Base-by-base conservation (phyloP, 2,797 vertebrate genomes). In the Phataginus tetradactyla region DNA sequence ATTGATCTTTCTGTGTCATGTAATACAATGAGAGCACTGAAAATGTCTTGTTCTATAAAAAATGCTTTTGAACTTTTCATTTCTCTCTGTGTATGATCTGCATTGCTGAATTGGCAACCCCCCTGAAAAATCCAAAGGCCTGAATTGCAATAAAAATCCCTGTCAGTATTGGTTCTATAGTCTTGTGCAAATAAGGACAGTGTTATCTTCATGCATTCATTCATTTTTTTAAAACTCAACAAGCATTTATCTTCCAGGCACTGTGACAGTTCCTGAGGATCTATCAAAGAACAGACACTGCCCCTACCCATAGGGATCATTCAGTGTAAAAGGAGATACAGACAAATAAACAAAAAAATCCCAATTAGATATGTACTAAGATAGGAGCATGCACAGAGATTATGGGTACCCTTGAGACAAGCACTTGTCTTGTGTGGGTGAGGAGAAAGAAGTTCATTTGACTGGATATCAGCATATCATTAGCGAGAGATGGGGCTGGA, bases 21-120 rank as follows among this genome's bases (percentile, higher is more conserved):
- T 12, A 77, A 83, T 34, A 79, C 86, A 94, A 94, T 27, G 78
- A 92, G 57, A 78, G 4, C 25, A 51, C 71, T 81, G 51, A 88
- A 77, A 83, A 71, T 93, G 66, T 75, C 68, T 86, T 78, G 42
- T 61, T 89, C 72, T 83, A 74, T 77, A 83, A 93, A 45, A 95
- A 89, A 91, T 57, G 45, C 34, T 91, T 96, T 39, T 39, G 29
- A 96, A 75, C 57, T 86, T 83, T 42, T 32, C 59, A 78, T 75
- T 95, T 90, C 42, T 83, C 29, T 94, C 4, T 25, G 34, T 72
- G 11, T 49, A 25, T 90, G 59, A 75, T 42, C 29, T 84, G 55
- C 27, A 49, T 25, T 5, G 64, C 21, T 80, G 42, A 74, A 72
- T 11, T 89, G 39, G 5, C 51, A 81, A 61, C 0, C 45, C 15